A percentile compares a stretch with the other conserved stretches of the same genome.
phyloP scores from a whole-genome alignment of 2,113 vertebrate genomes.

The Sorex fumeus region DNA sequence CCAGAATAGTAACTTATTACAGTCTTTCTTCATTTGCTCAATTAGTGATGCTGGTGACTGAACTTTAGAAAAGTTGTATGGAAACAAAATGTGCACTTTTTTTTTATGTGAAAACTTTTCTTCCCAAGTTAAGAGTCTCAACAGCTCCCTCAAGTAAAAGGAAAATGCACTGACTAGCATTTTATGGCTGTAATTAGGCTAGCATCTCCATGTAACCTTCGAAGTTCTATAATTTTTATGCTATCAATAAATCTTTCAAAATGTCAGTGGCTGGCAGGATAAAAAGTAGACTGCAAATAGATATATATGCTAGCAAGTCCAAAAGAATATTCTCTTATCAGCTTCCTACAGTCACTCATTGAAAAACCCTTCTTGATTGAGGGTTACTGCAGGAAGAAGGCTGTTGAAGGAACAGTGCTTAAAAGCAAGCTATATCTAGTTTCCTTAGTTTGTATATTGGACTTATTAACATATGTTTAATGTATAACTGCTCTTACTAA shows the following conservation, averaged over 20 bases:
- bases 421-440: slow-evolving; percentile 57
- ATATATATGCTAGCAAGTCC: slow-evolving; percentile 55
- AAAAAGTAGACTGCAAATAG: slow-evolving; percentile 68
- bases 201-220: not conserved
- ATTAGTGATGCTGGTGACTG: slow-evolving; percentile 27
- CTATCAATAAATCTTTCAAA: slow-evolving; percentile 82
- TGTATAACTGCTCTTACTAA: not conserved
- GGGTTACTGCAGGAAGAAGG: slow-evolving; percentile 60
- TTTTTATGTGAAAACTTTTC: slow-evolving; percentile 50
- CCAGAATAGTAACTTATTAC: slow-evolving; percentile 42
- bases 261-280: slow-evolving; percentile 74
- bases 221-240: slow-evolving; percentile 66
- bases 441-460: slow-evolving; percentile 23
- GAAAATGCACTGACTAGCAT: not conserved
- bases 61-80: slow-evolving; percentile 52
- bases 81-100: slow-evolving; percentile 25
- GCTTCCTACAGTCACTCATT: slow-evolving; percentile 70
- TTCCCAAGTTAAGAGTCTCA: slow-evolving; percentile 1
- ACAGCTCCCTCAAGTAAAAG: slow-evolving; percentile 48
- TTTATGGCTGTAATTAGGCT: not conserved
- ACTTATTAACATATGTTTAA: slow-evolving; percentile 39
- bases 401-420: slow-evolving; percentile 52
- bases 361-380: slow-evolving; percentile 68
- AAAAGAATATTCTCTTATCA: slow-evolving; percentile 58
- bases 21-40: slow-evolving; percentile 42